Conservation (phyloP, 2,797 vertebrate species). For the Malacoctenus gilli region DNA sequence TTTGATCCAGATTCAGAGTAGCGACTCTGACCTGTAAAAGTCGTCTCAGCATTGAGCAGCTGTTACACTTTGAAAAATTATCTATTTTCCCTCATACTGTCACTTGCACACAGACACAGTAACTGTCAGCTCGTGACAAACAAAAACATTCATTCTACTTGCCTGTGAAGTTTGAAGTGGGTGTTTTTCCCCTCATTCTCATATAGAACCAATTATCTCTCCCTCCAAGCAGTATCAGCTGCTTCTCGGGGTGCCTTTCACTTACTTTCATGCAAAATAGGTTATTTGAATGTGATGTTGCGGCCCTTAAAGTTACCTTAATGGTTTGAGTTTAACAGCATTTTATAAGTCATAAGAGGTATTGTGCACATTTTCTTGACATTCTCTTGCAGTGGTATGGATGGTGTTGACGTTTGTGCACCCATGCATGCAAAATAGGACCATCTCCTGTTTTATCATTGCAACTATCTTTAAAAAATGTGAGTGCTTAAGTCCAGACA, state of each 20-base stretch:
- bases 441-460: background rate
- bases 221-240: background rate
- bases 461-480: background rate
- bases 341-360: no score
- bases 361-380: no score
- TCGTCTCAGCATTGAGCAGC: no score
- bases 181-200: conserved; percentile 26
- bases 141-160: background rate
- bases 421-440: no score
- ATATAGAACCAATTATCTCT: conserved; percentile 10
- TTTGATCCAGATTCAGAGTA: no score
- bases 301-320: no score
- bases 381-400: no score
- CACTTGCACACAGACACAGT: background rate
- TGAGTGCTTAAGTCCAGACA: no score
- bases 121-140: background rate
- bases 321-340: no score
- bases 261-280: conserved; percentile 1
- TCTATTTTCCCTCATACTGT: background rate
- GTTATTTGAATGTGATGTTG: background rate
- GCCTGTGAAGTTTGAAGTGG: conserved; percentile 21
- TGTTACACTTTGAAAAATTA: background rate
- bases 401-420: no score
- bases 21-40: no score
- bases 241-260: conserved; percentile 1